Conservation (phyloP, 2,888 invertebrate genomes). For the Corythucha ciliata region DNA sequence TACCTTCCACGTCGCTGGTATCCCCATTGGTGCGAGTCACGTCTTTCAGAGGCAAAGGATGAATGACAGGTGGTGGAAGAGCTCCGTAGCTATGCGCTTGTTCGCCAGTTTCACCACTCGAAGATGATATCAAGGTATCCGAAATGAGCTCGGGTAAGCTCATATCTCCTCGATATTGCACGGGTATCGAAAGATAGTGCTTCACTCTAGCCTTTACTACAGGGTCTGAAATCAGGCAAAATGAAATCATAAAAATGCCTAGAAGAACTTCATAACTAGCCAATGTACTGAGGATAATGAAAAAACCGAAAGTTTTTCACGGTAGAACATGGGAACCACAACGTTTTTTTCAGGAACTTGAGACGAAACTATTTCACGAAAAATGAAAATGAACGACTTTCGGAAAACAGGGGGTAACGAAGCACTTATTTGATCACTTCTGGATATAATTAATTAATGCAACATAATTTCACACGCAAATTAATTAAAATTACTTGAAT, state of each 20-base stretch:
- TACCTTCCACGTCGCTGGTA: conserved; percentile 18
- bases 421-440: no score
- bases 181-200: conserved; percentile 41
- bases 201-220: conserved; percentile 60
- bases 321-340: background rate
- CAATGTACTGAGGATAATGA: no score
- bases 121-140: conserved; percentile 31
- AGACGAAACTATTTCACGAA: no score
- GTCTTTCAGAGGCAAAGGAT: conserved; percentile 34
- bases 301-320: background rate
- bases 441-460: no score
- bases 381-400: no score
- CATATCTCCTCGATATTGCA: conserved; percentile 28
- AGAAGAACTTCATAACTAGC: no score
- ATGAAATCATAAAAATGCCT: conserved; percentile 24
- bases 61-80: conserved; percentile 36
- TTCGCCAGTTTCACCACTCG: no score
- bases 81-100: no score
- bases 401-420: no score
- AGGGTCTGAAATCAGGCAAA: conserved; percentile 56
- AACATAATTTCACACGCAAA: no score
- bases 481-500: no score
- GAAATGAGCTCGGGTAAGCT: conserved; percentile 28
- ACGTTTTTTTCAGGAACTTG: no score
- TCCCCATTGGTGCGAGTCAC: conserved; percentile 32